Base-by-base conservation (phyloP, 2,113 vertebrate genomes). In the Pipa parva region DNA sequence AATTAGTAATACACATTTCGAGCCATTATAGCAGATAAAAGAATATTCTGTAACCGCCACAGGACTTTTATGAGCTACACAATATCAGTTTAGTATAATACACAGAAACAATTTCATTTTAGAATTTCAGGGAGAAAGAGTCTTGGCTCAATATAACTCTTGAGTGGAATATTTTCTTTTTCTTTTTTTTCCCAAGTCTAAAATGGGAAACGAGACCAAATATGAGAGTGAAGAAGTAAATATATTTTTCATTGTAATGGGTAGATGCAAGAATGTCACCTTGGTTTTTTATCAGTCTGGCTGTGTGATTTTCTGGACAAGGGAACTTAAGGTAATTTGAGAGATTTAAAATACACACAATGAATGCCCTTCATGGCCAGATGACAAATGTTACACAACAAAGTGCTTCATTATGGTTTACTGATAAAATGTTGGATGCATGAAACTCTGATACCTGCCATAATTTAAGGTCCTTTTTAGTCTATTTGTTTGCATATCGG, bases 51-150 rank as follows among this genome's bases (percentile, higher is more conserved):
- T 54, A 70, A 61, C 57, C 42, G 49, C 48, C 57, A 49, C 52
- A 48, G 50, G 58, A 61, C 22, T 70, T 70, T 70, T 70, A 70
- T 61, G 48, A 70, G 60, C 57, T 61, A 70, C 66, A 61, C 66
- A 70, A 70, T 61, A 70, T 70, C 66, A 70, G 61, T 70, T 70
- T 70, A 61, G 58, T 42, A 54, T 61, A 70, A 70, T 48, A 61
- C 58, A 70, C 66, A 59, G 52, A 49, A 70, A 58, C 66, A 70
- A 70, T 70, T 70, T 70, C 57, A 61, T 70, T 70, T 50, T 58
- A 70, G 59, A 56, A 60, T 69, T 39, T 26, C 48, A 21, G 45
- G 17, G 31, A 59, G 58, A 45, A 48, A 59, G 49, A 37, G 42
- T 61, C 48, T 28, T 70, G 66, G 66, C 66, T 61, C 48, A 25